Evolutionary conservation across 2,113 vertebrate species (phyloP), one percentile per base, ranked within the genome.

Genomic region (Calcarius ornatus): DNA sequence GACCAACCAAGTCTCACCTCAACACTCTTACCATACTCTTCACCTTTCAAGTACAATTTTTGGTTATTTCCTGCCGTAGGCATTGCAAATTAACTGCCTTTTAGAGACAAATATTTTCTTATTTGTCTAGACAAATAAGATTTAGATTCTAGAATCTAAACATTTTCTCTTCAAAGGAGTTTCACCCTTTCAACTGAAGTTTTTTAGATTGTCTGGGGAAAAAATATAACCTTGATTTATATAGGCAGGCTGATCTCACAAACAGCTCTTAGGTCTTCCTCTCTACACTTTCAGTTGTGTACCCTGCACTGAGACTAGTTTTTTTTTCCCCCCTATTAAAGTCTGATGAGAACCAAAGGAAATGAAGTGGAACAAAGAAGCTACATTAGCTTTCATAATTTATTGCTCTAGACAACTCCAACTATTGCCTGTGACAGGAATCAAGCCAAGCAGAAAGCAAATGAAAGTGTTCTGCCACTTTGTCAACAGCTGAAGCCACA

Each of bases 401-500:
- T 85, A 91, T 76, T 82, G 35, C 61, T 88, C 47, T 51, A 88
- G 81, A 92, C 79, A 95, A 75, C 50, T 81, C 78, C 5, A 12
- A 16, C 70, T 72, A 92, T 10, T 73, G 81, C 54, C 75, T 38
- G 11, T 48, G 84, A 95, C 90, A 94, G 70, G 65, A 91, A 79
- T 33, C 48, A 91, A 94, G 68, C 59, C 84, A 92, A 70, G 90
- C 81, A 93, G 75, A 97, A 96, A 82, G 75, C 43, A 91, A 95
- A 91, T 54, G 17, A 30, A 91, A 70, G 45, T 47, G 63, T 33
- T 84, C 33, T 80, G 75, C 47, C 64, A 77, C 85, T 88, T 60
- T 15, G 4, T 78, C 59, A 60, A 66, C 42, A 16, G 38, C 65
- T 72, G 45, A 85, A 95, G 56, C 61, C 19, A 4, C 48, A 72